A percentile compares a stretch with the other conserved stretches of the same genome.
Conservation (phyloP, 1,140 invertebrate genomes). For the Penaeus vannamei region DNA sequence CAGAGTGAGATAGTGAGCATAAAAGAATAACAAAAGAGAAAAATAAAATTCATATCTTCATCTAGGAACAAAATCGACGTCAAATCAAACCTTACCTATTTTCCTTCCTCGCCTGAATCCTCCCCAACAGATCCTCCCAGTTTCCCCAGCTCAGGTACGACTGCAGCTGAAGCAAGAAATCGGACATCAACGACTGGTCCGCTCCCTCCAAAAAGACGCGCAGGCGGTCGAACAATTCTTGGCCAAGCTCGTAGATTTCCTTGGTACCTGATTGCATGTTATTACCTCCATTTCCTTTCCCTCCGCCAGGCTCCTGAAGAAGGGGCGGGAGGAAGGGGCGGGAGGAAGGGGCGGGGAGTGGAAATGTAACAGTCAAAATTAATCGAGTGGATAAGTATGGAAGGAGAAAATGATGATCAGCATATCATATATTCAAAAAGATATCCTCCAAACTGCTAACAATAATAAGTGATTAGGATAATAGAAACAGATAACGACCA, state of each 20-base stretch:
- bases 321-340: too few relatives aligned
- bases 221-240: not conserved
- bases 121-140: conserved; percentile 12
- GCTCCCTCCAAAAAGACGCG: not conserved
- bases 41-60: not conserved
- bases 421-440: too few relatives aligned
- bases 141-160: conserved; percentile 37
- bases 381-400: too few relatives aligned
- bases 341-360: too few relatives aligned
- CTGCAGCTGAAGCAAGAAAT: not conserved
- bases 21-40: not conserved
- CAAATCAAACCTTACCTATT: not conserved
- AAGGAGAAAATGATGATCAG: too few relatives aligned
- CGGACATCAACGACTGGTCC: too few relatives aligned
- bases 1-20: not conserved
- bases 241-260: not conserved
- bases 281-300: not conserved
- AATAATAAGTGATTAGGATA: too few relatives aligned
- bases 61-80: not conserved
- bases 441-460: too few relatives aligned
- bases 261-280: not conserved
- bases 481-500: too few relatives aligned
- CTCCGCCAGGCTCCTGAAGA: too few relatives aligned
- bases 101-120: not conserved
- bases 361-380: too few relatives aligned